Evolutionary conservation across 2,797 vertebrate species (phyloP), one percentile per base, ranked within the genome.

Genomic region (Crocidura indochinensis): DNA sequence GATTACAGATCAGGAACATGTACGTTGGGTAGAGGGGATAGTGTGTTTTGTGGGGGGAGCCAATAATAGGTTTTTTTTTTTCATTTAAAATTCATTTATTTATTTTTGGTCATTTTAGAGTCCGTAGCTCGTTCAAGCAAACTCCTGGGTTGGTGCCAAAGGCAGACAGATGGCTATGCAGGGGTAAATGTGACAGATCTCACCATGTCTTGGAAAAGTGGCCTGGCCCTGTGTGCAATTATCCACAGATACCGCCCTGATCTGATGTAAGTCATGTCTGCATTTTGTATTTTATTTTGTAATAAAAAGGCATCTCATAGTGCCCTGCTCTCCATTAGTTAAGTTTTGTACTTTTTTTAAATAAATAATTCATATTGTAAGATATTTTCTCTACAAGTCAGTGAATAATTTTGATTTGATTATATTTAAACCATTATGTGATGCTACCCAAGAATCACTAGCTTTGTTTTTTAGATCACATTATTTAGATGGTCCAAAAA

Each of bases 151-250:
- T 99, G 99, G 99, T 99, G 99, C 98, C 99, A 99, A 97, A 98
- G 99, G 94, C 99, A 99, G 97, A 99, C 99, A 0, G 99, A 99
- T 84, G 99, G 99, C 62, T 99, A 99, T 67, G 96, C 98, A 87
- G 99, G 99, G 76, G 99, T 99, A 5, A 98, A 97, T 0, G 99
- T 99, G 51, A 98, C 98, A 0, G 99, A 99, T 95, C 99, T 99
- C 73, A 99, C 99, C 0, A 99, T 98, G 98, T 99, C 99, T 1
- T 99, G 99, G 99, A 99, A 99, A 97, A 99, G 99, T 8, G 99
- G 99, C 69, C 97, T 99, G 97, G 99, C 99, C 27, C 98, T 99
- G 46, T 99, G 99, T 73, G 99, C 99, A 44, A 98, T 99, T 95
- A 99, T 99, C 92, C 99, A 99, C 97, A 97, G 99, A 96, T 99